Evolutionary conservation across 2,888 invertebrate genomes (phyloP), one percentile per base, ranked within the genome.

Genomic region (Aspidiotus destructor): DNA sequence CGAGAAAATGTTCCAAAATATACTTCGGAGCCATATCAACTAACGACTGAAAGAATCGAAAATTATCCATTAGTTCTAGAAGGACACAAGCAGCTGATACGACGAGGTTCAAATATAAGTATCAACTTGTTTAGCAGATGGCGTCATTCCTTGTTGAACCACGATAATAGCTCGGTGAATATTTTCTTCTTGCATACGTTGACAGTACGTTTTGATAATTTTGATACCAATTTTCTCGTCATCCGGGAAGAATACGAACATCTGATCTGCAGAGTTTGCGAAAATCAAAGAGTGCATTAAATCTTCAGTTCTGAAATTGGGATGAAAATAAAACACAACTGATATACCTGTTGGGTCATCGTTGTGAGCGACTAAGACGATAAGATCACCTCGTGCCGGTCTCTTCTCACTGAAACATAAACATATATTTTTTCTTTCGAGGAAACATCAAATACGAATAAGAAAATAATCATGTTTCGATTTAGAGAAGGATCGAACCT

Each of bases 1-100:
- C 92, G 60, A 92, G 77, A 77, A 96, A 93, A 75, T 98, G 96
- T 79, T 99, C 99, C 72, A 99, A 79, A 74, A 95, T 96, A 77
- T 99, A 99, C 77, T 99, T 99, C 0, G 98, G 98, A 0, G 97
- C 97, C 97, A 99, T 98, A 77, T 99, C 98, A 0, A 91, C 89
- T 58, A 98, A 79, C 0, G 95, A 92, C 80, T 96, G 88, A 11
- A 77, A 76, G n/a, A 28, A 28, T 28, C 28, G 28, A 28, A 28
- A 28, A 28, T 28, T 28, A 3, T 28, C 28, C 28, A 28, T 28
- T 28, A 28, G 28, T 3, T 28, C 28, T 28, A 28, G 28, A 28
- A 28, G 5, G 5, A 28, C 28, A 28, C 5, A 28, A 1, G 28
- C 28, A 28, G 28, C 28, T 5, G 28, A 28, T 28, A 28, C 28